These are phyloP conservation scores for Andrena flavipes DNA, from an alignment of 2,888 invertebrate species.

Conservation along the genomic window DNA sequence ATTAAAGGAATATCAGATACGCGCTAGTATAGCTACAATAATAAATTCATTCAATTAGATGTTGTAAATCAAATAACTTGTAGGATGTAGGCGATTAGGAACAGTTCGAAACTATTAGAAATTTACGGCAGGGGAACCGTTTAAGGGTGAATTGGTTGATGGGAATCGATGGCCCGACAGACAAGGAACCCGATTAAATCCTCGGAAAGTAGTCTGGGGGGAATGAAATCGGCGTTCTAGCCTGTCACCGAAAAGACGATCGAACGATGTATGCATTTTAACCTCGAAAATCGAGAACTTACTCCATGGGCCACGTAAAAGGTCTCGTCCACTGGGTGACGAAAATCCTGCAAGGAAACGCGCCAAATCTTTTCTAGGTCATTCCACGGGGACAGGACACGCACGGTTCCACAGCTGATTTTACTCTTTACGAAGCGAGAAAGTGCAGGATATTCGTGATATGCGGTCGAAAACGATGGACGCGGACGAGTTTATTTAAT, in stretches of 20 bases:
- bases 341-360: constrained; percentile 55
- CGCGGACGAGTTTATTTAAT: not conserved
- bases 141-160: constrained; percentile 22
- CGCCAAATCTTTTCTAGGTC: constrained; percentile 72
- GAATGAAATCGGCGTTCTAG: constrained; percentile 27
- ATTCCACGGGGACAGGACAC: constrained; percentile 55
- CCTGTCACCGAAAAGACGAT: not conserved
- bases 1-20: not conserved
- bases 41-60: not conserved
- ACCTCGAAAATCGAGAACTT: constrained; percentile 41
- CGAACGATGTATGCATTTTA: constrained; percentile 31
- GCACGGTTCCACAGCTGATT: constrained; percentile 71
- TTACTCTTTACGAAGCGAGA: constrained; percentile 29
- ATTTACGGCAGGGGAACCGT: not conserved
- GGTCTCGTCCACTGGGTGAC: not conserved
- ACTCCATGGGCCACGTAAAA: not conserved
- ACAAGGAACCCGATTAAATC: constrained; percentile 39
- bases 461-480: not conserved
- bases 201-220: constrained; percentile 11
- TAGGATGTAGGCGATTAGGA: not conserved
- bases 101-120: not conserved
- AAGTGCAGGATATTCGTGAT: constrained; percentile 23
- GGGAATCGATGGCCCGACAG: constrained; percentile 30
- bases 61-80: not conserved
- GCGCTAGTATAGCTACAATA: not conserved